Evolutionary conservation across 2,797 vertebrate species (phyloP).

Genomic region (Bovichtus variegatus): DNA sequence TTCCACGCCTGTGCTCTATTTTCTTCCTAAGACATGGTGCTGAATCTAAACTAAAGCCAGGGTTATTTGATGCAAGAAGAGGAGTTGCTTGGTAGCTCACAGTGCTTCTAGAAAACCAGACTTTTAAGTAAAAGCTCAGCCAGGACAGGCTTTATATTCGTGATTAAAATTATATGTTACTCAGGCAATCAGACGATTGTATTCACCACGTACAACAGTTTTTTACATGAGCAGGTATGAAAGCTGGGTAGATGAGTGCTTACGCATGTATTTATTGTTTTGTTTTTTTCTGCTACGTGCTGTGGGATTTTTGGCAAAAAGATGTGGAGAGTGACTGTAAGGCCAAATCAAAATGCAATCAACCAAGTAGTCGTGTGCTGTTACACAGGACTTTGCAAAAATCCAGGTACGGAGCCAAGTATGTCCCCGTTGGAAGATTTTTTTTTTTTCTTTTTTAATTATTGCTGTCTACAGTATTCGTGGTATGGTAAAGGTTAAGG

Average conservation of each 20-base stretch:
- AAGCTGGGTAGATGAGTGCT: background rate
- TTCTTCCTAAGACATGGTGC: constrained; percentile 41
- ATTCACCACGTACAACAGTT: constrained; percentile 6
- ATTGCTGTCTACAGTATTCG: background rate
- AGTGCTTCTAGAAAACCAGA: background rate
- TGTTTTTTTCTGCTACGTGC: too few species aligned
- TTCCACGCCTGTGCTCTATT: constrained; percentile 41
- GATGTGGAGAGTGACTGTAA: background rate
- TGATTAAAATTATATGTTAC: constrained; percentile 49
- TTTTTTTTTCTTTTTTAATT: background rate
- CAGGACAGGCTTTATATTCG: background rate
- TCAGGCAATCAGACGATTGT: constrained; percentile 22
- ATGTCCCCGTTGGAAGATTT: background rate
- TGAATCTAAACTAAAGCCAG: constrained; percentile 52
- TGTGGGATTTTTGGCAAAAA: background rate
- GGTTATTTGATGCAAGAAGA: constrained; percentile 29
- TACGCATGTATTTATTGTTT: background rate
- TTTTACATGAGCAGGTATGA: background rate
- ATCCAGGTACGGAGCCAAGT: background rate
- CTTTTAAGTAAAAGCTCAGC: background rate
- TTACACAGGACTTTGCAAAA: background rate
- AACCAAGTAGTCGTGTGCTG: background rate
- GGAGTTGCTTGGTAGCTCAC: background rate
- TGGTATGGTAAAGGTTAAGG: background rate
- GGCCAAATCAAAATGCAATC: background rate